Percentiles rank a stretch among this genome's conserved stretches.
Evolutionary conservation across 23 tunicate species (phyloP).

Genomic region (Ascidia mentula): DNA sequence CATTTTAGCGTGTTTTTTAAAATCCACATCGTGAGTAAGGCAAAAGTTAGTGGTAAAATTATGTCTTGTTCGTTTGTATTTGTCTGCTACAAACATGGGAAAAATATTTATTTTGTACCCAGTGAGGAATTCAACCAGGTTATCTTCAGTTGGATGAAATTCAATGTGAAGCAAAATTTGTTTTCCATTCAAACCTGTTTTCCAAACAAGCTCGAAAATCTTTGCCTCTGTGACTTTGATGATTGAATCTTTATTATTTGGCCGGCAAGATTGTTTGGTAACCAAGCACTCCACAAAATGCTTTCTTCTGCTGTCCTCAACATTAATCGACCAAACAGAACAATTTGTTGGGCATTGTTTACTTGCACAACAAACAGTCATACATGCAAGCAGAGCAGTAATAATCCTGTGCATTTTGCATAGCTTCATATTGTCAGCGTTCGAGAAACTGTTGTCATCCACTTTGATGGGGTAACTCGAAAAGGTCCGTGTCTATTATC

Average conservation of each 20-base stretch:
- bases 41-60: neutral
- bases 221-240: too few species aligned
- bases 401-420: too few species aligned
- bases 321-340: neutral
- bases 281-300: neutral
- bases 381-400: too few species aligned
- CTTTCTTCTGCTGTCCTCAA: neutral
- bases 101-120: neutral
- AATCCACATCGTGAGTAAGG: neutral
- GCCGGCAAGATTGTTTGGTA: neutral
- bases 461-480: too few species aligned
- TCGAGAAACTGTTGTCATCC: too few species aligned
- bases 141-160: neutral
- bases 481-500: too few species aligned
- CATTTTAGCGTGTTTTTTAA: neutral
- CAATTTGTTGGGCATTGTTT: neutral
- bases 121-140: neutral
- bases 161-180: neutral
- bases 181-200: neutral
- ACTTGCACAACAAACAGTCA: too few species aligned
- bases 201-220: neutral
- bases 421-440: too few species aligned
- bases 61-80: neutral
- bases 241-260: neutral
- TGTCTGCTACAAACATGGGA: neutral